Conservation (phyloP, 2,113 vertebrate species). For the Psittacula cyanocephala region DNA sequence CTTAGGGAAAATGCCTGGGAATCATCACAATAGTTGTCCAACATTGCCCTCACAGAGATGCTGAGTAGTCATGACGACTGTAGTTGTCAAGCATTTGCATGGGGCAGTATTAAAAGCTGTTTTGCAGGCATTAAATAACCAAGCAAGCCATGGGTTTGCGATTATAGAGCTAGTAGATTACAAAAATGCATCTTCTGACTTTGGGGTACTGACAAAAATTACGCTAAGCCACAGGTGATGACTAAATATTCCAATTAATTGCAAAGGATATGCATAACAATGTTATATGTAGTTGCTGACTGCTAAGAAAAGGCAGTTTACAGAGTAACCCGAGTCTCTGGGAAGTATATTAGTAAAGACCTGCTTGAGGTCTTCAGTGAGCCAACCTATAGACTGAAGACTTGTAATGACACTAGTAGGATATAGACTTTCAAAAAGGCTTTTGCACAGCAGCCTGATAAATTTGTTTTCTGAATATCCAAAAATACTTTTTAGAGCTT, state of each 20-base stretch:
- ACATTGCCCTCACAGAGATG: not conserved
- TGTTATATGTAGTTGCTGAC: not conserved
- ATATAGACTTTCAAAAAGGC: not conserved
- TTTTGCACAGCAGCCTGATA: not conserved
- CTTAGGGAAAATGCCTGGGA: not conserved
- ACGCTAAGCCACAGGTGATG: not conserved
- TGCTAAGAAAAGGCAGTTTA: not conserved
- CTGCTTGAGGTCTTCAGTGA: not conserved
- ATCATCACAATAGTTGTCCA: not conserved
- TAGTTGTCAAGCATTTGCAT: not conserved
- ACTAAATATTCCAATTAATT: not conserved
- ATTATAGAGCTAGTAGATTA: not conserved
- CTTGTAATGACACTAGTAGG: not conserved
- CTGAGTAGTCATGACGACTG: conserved; percentile 11
- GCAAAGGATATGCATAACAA: not conserved
- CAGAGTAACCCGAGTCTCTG: not conserved
- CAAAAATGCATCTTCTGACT: conserved; percentile 16
- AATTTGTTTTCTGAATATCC: not conserved
- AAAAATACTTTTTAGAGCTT: not conserved
- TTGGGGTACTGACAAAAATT: not conserved
- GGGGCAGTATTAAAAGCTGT: not conserved
- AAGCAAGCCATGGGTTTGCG: not conserved
- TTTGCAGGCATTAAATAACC: not conserved
- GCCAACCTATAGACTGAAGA: not conserved
- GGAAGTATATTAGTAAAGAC: not conserved